A percentile compares a stretch with the other conserved stretches of the same genome.
These are phyloP conservation scores for Spermophilus dauricus DNA, from an alignment of 2,113 vertebrate genomes.

Conservation along the genomic window DNA sequence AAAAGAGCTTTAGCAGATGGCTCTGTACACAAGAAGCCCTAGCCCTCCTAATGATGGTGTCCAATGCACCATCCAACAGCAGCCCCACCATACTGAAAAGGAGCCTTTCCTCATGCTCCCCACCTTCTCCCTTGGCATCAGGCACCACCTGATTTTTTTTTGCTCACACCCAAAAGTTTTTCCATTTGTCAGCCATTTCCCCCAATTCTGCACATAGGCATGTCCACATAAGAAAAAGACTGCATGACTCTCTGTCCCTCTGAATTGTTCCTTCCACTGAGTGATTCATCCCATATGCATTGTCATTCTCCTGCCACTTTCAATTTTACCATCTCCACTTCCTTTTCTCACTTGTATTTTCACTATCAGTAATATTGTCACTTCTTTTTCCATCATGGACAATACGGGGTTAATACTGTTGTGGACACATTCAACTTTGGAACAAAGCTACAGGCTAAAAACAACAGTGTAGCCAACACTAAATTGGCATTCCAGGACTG, in stretches of 20 bases:
- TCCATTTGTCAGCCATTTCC: not conserved
- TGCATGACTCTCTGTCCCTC: not conserved
- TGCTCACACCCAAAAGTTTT: not conserved
- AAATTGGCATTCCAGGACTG: not conserved
- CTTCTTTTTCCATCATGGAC: not conserved
- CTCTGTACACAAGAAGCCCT: not conserved
- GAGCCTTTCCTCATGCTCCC: not conserved
- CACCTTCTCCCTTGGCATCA: not conserved
- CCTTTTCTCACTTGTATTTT: constrained; percentile 35
- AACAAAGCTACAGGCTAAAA: not conserved
- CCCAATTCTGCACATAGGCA: not conserved
- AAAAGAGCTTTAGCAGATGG: not conserved
- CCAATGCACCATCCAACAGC: not conserved
- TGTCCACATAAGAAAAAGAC: not conserved
- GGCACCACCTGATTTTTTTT: too few relatives aligned
- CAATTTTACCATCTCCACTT: constrained; percentile 32
- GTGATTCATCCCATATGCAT: constrained; percentile 48
- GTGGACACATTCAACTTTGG: not conserved
- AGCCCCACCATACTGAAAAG: not conserved
- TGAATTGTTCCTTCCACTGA: not conserved
- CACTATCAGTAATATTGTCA: not conserved
- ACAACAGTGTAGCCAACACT: not conserved
- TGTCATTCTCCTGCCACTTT: constrained; percentile 42
- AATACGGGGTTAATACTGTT: not conserved
- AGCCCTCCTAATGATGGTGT: rapidly evolving